These are phyloP conservation scores for Philypnodon macrostomus DNA, from an alignment of 2,797 vertebrate species.

Conservation along the genomic window DNA sequence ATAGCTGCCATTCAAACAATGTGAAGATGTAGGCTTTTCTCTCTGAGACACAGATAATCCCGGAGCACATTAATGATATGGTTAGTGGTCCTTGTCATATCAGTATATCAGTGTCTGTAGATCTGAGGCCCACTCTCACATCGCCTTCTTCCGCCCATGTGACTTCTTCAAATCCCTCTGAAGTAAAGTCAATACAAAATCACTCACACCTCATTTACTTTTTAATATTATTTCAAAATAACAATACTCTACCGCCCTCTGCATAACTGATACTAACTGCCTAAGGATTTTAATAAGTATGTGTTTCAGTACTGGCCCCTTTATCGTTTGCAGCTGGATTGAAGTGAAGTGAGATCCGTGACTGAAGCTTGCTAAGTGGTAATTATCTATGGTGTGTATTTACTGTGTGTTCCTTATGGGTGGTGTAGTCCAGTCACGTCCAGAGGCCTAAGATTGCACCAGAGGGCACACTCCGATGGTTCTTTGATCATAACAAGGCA, in stretches of 20 bases:
- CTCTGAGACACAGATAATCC: slow-evolving; percentile 5
- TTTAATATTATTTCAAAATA: too few relatives aligned
- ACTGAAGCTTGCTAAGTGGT: slow-evolving; percentile 41
- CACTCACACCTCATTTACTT: slow-evolving; percentile 5
- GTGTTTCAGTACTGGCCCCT: slow-evolving; percentile 15
- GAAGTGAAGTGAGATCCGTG: slow-evolving; percentile 31
- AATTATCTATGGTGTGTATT: slow-evolving; percentile 50
- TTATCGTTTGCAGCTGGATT: slow-evolving; percentile 23
- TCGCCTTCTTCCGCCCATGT: slow-evolving; percentile 12
- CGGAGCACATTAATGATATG: slow-evolving; percentile 23
- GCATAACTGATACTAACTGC: too few relatives aligned
- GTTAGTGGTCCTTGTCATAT: slow-evolving; percentile 23
- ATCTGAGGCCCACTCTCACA: slow-evolving; percentile 29
- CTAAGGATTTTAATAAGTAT: slow-evolving; percentile 24
- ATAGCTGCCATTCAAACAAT: not conserved
- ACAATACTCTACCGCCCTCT: too few relatives aligned
- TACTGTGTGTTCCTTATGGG: slow-evolving; percentile 38
- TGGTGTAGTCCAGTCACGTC: slow-evolving; percentile 55
- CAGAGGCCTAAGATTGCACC: slow-evolving; percentile 31
- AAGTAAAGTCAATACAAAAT: slow-evolving; percentile 6
- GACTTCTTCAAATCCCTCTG: slow-evolving; percentile 4
- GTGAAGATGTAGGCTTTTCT: not conserved
- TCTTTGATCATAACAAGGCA: slow-evolving; percentile 67
- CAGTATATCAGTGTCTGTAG: slow-evolving; percentile 12
- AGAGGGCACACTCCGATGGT: slow-evolving; percentile 33